phyloP scores from a whole-genome alignment of 1,140 invertebrate genomes.

The Leptestheria dahalacensis region DNA sequence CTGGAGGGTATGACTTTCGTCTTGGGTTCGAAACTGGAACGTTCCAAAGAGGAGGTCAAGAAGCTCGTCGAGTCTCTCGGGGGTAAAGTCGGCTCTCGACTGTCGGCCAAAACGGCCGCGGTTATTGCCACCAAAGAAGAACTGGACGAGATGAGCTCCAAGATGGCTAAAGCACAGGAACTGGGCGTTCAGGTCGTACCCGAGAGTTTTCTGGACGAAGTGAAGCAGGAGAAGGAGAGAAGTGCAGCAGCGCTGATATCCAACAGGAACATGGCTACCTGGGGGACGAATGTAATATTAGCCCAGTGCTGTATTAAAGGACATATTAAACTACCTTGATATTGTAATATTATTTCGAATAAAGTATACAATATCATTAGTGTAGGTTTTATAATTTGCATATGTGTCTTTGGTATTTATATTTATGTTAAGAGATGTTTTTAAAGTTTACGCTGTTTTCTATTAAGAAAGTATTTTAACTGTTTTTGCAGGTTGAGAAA shows the following conservation, averaged over 20 bases:
- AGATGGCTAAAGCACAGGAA: constrained; percentile 49
- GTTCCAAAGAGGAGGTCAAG: constrained; percentile 46
- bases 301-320: too few species aligned
- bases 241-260: constrained; percentile 35
- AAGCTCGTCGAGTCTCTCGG: constrained; percentile 54
- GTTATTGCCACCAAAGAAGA: constrained; percentile 57
- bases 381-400: too few species aligned
- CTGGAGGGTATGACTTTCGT: constrained; percentile 66
- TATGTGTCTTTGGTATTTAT: too few species aligned
- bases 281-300: constrained; percentile 59
- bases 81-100: constrained; percentile 49
- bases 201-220: constrained; percentile 53
- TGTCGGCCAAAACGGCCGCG: constrained; percentile 48
- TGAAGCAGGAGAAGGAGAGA: constrained; percentile 28
- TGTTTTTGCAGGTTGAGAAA: constrained; percentile 10
- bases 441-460: too few species aligned
- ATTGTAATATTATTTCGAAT: too few species aligned
- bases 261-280: constrained; percentile 56
- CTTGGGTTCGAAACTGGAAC: constrained; percentile 42
- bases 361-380: too few species aligned
- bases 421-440: too few species aligned
- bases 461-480: too few species aligned
- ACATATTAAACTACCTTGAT: too few species aligned
- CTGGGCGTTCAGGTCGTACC: constrained; percentile 60
- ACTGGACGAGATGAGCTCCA: constrained; percentile 46